Evolutionary conservation across 2,113 vertebrate genomes (phyloP), one percentile per base, ranked within the genome.

Genomic region (Gymnarchus niloticus): DNA sequence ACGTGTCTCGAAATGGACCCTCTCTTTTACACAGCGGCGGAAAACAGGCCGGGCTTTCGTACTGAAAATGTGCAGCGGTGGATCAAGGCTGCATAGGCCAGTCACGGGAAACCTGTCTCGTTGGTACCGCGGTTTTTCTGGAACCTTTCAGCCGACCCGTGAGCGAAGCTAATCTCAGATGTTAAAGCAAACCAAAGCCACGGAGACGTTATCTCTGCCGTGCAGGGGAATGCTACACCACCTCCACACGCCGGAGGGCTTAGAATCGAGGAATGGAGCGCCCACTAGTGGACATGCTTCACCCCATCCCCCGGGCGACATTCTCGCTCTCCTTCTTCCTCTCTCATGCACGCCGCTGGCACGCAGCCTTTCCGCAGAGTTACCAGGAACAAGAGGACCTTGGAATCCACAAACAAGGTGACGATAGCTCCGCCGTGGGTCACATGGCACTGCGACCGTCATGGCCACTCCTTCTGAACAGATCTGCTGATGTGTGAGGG

Each of bases 131-230:
- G 84, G 80, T 14, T 78, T 88, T 87, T 85, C 61, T 88, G 90
- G 85, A 86, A 73, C 89, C 89, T 88, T 91, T 91, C 61, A 51
- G 87, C 88, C 91, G 88, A 88, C 84, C 86, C 82, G 61, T 84
- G 87, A 89, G 87, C 89, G 28, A 93, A 91, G 88, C 89, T 87
- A 89, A 33, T 88, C 90, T 90, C 89, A 89, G 87, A 90, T 88
- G 89, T 91, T 19, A 84, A 76, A 86, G 91, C 92, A 95, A 97
- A 97, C 96, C 96, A 98, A 97, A 97, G 96, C 93, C 94, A 95
- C 91, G 94, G 93, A 92, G 91, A 95, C 91, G 91, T 90, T 96
- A 95, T 97, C 95, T 95, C 97, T 99, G 98, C 98, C 95, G 93
- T 99, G 97, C 97, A 99, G 97, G 95, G 96, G 93, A 90, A 91